Percentiles rank a stretch among this genome's conserved stretches.
phyloP scores from a whole-genome alignment of 2,888 invertebrate genomes.

The Amphipyra berbera region DNA sequence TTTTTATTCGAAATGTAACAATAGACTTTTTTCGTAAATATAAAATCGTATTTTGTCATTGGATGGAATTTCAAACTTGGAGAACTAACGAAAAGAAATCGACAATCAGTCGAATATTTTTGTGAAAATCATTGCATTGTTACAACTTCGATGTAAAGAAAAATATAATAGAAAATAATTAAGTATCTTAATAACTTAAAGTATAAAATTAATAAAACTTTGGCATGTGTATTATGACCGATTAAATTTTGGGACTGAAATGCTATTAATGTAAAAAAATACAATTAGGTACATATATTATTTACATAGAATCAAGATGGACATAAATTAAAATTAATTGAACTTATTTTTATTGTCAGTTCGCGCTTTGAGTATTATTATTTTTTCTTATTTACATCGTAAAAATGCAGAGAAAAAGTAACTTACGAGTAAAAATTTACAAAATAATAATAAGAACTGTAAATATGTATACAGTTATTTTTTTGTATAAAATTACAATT shows the following conservation, averaged over 20 bases:
- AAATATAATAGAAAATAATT: slow-evolving; percentile 75
- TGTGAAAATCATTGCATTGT: slow-evolving; percentile 63
- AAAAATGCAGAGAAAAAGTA: slow-evolving; percentile 71
- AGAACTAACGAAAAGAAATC: slow-evolving; percentile 62
- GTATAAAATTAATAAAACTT: slow-evolving; percentile 87
- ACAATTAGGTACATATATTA: slow-evolving; percentile 75
- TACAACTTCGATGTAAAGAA: slow-evolving; percentile 74
- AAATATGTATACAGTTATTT: slow-evolving; percentile 46
- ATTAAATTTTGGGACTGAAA: slow-evolving; percentile 87
- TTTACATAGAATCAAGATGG: slow-evolving; percentile 75
- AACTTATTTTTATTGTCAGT: slow-evolving; percentile 89
- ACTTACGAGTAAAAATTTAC: slow-evolving; percentile 63
- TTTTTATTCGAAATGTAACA: slow-evolving; percentile 88
- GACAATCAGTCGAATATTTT: slow-evolving; percentile 56
- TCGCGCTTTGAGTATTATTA: slow-evolving; percentile 88
- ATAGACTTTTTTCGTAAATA: slow-evolving; percentile 81
- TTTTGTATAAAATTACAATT: slow-evolving; percentile 56
- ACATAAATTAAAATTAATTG: slow-evolving; percentile 81
- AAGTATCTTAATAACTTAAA: slow-evolving; percentile 85
- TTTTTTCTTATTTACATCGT: slow-evolving; percentile 78
- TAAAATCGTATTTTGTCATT: slow-evolving; percentile 86
- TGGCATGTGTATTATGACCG: slow-evolving; percentile 89
- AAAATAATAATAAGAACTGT: slow-evolving; percentile 62
- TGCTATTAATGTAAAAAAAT: slow-evolving; percentile 83
- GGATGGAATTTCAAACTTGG: slow-evolving; percentile 83